These are phyloP conservation scores for Notoglanidium macrostoma DNA, from an alignment of 2,797 vertebrate genomes.

Conservation along the genomic window DNA sequence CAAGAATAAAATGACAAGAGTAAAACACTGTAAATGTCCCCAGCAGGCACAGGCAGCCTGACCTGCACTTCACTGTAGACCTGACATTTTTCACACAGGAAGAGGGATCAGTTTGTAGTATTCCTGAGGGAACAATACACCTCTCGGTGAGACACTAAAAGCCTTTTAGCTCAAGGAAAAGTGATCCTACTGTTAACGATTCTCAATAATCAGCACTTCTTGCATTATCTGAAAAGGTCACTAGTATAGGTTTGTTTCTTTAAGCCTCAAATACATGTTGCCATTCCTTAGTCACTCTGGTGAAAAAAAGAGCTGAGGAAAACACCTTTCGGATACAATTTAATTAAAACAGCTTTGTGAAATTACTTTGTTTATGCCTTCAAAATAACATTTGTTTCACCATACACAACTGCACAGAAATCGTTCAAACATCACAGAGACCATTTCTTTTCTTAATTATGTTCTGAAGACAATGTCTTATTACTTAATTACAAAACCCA, in stretches of 20 bases:
- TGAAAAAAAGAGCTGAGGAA: neutral
- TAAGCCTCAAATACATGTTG: neutral
- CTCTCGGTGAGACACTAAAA: constrained; percentile 38
- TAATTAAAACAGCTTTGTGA: neutral
- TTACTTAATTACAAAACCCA: neutral
- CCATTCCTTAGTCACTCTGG: neutral
- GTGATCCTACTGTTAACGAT: constrained; percentile 40
- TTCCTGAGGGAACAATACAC: constrained; percentile 23
- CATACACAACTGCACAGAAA: neutral
- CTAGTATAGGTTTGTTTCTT: constrained; percentile 10
- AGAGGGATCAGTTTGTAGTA: constrained; percentile 12
- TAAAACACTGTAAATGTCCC: constrained; percentile 17
- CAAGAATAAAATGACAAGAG: neutral
- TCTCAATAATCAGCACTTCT: constrained; percentile 53
- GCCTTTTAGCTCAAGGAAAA: constrained; percentile 39
- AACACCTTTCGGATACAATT: neutral
- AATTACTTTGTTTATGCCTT: neutral
- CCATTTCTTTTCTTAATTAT: neutral
- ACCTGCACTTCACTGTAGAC: constrained; percentile 7
- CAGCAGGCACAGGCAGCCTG: neutral
- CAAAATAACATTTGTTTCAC: neutral
- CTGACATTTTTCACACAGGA: constrained; percentile 40
- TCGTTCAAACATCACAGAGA: neutral
- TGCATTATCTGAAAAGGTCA: constrained; percentile 45
- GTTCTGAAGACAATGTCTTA: neutral